phyloP scores from a whole-genome alignment of 2,797 vertebrate genomes.

The Silurus lanzhouensis region DNA sequence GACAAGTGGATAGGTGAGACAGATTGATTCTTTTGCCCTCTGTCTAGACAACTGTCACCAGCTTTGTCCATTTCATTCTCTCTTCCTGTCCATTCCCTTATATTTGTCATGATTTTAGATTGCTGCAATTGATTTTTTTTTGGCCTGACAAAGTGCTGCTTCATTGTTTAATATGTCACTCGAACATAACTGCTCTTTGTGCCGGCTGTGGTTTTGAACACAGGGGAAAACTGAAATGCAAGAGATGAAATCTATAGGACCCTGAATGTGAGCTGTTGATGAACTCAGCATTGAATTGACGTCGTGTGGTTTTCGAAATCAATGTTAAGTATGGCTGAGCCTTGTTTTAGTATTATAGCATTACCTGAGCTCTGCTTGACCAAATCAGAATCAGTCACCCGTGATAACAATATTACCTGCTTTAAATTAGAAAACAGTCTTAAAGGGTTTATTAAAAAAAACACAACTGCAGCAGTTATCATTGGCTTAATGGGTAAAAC shows the following conservation, averaged over 20 bases:
- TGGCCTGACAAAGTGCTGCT: conserved; percentile 35
- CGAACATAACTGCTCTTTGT: conserved; percentile 42
- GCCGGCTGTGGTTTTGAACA: conserved; percentile 21
- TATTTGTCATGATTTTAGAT: conserved; percentile 42
- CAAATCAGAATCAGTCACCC: neutral
- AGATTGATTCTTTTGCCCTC: conserved; percentile 32
- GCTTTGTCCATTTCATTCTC: conserved; percentile 41
- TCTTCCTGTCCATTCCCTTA: conserved; percentile 28
- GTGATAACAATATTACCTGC: neutral
- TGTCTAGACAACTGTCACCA: conserved; percentile 35
- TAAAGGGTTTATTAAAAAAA: neutral
- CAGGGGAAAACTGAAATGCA: conserved; percentile 14
- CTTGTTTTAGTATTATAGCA: neutral
- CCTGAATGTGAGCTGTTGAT: conserved; percentile 17
- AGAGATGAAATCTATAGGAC: conserved; percentile 11
- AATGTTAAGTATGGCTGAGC: neutral
- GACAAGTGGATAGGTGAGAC: conserved; percentile 92
- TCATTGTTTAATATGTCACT: conserved; percentile 41
- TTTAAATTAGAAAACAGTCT: neutral
- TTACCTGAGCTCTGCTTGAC: neutral
- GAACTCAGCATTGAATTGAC: neutral
- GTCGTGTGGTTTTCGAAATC: neutral
- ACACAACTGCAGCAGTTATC: neutral
- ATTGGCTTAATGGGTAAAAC: neutral
- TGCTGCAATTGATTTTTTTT: conserved; percentile 52